Percentiles rank a stretch among this genome's conserved stretches.
phyloP scores from a whole-genome alignment of 1,140 invertebrate genomes.

The Coptotermes formosanus region DNA sequence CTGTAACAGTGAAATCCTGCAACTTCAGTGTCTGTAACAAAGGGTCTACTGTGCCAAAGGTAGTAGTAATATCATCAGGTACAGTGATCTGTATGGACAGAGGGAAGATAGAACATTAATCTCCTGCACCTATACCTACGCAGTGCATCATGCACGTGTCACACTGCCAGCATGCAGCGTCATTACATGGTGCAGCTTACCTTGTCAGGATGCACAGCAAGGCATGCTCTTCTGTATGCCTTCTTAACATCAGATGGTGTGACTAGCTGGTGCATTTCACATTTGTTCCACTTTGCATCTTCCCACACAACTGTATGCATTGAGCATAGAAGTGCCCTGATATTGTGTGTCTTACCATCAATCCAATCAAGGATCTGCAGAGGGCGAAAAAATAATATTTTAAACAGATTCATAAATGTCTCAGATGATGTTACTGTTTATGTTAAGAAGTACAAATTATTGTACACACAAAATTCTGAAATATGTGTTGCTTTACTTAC shows the following conservation, averaged over 20 bases:
- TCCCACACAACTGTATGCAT: conserved; percentile 94
- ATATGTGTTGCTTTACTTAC: too few species aligned
- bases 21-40: too few species aligned
- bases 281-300: conserved; percentile 86
- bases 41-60: too few species aligned
- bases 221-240: conserved; percentile 90
- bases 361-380: conserved; percentile 73
- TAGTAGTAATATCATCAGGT: too few species aligned
- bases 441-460: neutral
- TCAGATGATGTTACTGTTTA: neutral
- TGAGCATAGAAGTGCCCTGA: conserved; percentile 90
- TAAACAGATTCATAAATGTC: neutral
- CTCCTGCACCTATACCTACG: too few species aligned
- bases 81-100: too few species aligned
- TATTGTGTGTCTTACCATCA: conserved; percentile 95
- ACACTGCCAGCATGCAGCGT: too few species aligned
- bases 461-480: neutral
- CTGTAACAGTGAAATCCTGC: too few species aligned
- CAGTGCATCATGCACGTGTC: too few species aligned
- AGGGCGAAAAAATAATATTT: conserved; percentile 24
- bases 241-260: conserved; percentile 92
- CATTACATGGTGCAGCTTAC: conserved; percentile 51
- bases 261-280: conserved; percentile 93
- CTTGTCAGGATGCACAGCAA: conserved; percentile 98
- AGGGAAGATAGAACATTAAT: too few species aligned